Conservation (phyloP, 2,888 invertebrate genomes). For the Coelinius sp. region DNA sequence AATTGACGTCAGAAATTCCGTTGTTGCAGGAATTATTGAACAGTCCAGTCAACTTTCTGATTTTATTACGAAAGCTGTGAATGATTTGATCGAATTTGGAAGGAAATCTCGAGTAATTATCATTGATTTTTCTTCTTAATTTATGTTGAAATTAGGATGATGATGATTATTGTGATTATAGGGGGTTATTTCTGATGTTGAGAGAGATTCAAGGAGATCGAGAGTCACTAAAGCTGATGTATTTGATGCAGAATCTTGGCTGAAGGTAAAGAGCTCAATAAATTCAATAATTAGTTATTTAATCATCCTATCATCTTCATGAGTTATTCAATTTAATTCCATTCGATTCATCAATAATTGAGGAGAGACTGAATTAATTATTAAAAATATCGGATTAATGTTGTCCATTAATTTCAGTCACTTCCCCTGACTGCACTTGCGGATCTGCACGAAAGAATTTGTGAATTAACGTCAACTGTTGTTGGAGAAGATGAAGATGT, state of each 20-base stretch:
- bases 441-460: slow-evolving; percentile 63
- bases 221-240: not conserved
- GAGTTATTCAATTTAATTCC: slow-evolving; percentile 3
- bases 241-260: slow-evolving; percentile 60
- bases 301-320: slow-evolving; percentile 12
- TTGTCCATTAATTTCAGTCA: slow-evolving; percentile 49
- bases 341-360: not conserved
- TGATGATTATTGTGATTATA: not conserved
- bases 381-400: not conserved
- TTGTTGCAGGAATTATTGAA: not conserved
- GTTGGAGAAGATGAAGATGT: slow-evolving; percentile 49
- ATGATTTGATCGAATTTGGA: not conserved
- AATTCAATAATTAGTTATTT: not conserved
- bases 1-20: not conserved
- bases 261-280: slow-evolving; percentile 49
- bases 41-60: not conserved
- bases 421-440: slow-evolving; percentile 61
- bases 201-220: not conserved
- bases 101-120: slow-evolving; percentile 8
- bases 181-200: not conserved
- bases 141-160: not conserved
- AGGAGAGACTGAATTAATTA: not conserved
- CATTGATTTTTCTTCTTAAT: not conserved
- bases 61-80: not conserved
- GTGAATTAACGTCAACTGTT: slow-evolving; percentile 57